Conservation (phyloP, 30 jellyfish, hydroid and myxozoan species). For the Hydractinia echinata region DNA sequence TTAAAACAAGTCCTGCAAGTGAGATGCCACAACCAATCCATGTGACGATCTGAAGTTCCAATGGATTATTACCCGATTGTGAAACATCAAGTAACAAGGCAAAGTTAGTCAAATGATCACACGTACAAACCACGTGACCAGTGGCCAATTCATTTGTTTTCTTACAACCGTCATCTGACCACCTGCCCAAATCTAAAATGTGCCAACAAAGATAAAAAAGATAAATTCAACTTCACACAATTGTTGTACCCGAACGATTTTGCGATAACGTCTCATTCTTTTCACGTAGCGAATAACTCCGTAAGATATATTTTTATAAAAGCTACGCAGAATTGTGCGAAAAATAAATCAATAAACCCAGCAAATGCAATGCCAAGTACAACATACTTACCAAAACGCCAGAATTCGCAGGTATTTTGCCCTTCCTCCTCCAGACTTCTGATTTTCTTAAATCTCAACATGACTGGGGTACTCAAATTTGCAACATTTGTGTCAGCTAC, state of each 20-base stretch:
- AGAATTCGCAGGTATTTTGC: conserved; percentile 11
- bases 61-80: conserved; percentile 37
- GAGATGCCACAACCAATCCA: conserved; percentile 54
- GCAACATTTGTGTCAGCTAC: neutral
- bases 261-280: too few relatives aligned
- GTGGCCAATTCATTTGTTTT: neutral
- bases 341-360: neutral
- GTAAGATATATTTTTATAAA: too few relatives aligned
- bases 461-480: neutral
- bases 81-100: conserved; percentile 41
- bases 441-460: neutral
- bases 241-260: too few relatives aligned
- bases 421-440: neutral
- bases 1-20: conserved; percentile 21
- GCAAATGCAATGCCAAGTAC: neutral
- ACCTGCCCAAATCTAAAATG: neutral
- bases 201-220: too few relatives aligned
- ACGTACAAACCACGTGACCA: conserved; percentile 19
- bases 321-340: too few relatives aligned
- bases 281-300: too few relatives aligned
- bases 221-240: too few relatives aligned
- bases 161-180: conserved; percentile 38
- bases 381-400: neutral
- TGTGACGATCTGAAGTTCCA: conserved; percentile 42
- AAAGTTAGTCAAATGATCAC: conserved; percentile 48